Percentiles rank a stretch among this genome's conserved stretches.
Evolutionary conservation across 2,797 vertebrate species (phyloP).

Genomic region (Etheostoma nigrum): DNA sequence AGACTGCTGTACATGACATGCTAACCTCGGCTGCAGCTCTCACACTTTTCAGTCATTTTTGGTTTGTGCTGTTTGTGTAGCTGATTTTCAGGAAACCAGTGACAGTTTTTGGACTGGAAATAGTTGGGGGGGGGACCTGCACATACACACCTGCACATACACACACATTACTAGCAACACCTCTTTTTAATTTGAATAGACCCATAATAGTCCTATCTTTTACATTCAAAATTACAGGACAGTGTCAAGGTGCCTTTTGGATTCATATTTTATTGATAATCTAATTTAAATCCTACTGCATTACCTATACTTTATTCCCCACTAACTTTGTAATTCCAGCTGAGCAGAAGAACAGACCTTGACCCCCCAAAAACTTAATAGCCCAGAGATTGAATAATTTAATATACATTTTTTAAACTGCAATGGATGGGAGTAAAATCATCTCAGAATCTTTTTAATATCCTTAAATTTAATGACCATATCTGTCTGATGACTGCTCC

Average conservation of each 20-base stretch:
- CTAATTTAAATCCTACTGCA: slow-evolving; percentile 72
- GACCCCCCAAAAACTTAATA: slow-evolving; percentile 57
- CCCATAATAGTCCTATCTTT: slow-evolving; percentile 52
- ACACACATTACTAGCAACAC: slow-evolving; percentile 9
- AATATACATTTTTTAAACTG: slow-evolving; percentile 59
- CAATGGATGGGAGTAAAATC: slow-evolving; percentile 55
- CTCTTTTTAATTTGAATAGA: slow-evolving; percentile 23
- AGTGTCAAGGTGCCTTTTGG: slow-evolving; percentile 61
- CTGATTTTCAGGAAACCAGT: slow-evolving; percentile 32
- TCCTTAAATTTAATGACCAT: slow-evolving; percentile 68
- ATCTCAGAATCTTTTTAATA: slow-evolving; percentile 66
- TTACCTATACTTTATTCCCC: slow-evolving; percentile 73
- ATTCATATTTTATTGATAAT: slow-evolving; percentile 77
- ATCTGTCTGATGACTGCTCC: slow-evolving; percentile 53
- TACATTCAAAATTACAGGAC: slow-evolving; percentile 41
- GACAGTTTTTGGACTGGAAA: slow-evolving; percentile 27
- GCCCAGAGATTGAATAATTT: slow-evolving; percentile 72
- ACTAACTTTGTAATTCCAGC: slow-evolving; percentile 59
- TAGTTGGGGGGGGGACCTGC: not conserved
- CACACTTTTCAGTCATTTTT: slow-evolving; percentile 31
- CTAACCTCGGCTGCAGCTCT: slow-evolving; percentile 40
- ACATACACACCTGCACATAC: slow-evolving; percentile 7
- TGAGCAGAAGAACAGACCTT: slow-evolving; percentile 59
- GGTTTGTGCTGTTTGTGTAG: slow-evolving; percentile 21
- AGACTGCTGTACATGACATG: slow-evolving; percentile 36